Percentiles rank a stretch among this genome's conserved stretches.
These are phyloP conservation scores for Chionodraco myersi DNA, from an alignment of 2,113 vertebrate species.

Conservation along the genomic window DNA sequence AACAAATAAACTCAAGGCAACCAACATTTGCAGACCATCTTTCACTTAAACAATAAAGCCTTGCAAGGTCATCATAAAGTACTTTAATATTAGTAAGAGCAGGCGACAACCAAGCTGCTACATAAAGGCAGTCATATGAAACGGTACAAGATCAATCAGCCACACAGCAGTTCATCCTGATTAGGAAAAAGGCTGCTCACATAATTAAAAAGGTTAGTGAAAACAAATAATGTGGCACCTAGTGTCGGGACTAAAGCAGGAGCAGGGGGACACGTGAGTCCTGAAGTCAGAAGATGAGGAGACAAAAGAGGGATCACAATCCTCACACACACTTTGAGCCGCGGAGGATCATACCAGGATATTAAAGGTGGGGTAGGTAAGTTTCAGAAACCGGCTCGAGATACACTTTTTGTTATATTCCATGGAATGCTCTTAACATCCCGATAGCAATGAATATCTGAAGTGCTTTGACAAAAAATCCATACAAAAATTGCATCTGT, in stretches of 20 bases:
- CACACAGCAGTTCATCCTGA: conserved; percentile 53
- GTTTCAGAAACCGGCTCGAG: too few relatives aligned
- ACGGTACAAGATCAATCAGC: conserved; percentile 28
- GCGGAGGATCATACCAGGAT: conserved; percentile 54
- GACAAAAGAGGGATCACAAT: conserved; percentile 55
- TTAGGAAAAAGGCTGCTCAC: conserved; percentile 40
- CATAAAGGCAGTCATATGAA: not conserved
- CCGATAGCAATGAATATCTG: too few relatives aligned
- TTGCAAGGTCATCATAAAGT: not conserved
- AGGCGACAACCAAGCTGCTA: not conserved
- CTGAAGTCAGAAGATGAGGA: conserved; percentile 49
- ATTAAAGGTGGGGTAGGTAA: conserved; percentile 8
- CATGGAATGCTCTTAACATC: too few relatives aligned
- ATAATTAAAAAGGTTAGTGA: conserved; percentile 54
- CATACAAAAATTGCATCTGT: too few relatives aligned
- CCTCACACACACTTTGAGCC: conserved; percentile 59
- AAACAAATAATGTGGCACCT: conserved; percentile 55
- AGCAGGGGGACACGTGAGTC: not conserved
- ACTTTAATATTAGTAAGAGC: not conserved
- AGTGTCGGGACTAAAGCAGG: conserved; percentile 7
- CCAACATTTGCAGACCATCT: not conserved
- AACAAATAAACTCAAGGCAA: not conserved
- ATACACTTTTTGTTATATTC: too few relatives aligned
- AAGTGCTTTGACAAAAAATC: too few relatives aligned
- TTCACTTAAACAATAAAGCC: not conserved